Conservation (phyloP, 2,888 invertebrate species). For the Plebejus melissa region DNA sequence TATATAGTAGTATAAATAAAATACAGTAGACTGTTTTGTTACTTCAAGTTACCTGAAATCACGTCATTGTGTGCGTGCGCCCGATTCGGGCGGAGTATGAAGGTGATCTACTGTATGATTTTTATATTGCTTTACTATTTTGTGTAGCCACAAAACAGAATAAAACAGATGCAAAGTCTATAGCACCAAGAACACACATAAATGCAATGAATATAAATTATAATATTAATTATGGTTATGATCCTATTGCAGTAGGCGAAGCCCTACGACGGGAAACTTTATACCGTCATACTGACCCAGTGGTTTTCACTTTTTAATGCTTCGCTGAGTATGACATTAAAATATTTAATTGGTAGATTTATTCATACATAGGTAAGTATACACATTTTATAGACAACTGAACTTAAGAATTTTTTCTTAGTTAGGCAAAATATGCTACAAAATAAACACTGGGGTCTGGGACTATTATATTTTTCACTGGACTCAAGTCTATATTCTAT, state of each 20-base stretch:
- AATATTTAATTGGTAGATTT: not conserved
- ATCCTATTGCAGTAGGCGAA: not conserved
- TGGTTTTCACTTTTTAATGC: not conserved
- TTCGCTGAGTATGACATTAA: not conserved
- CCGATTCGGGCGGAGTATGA: not conserved
- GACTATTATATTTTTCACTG: not conserved
- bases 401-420: not conserved
- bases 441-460: not conserved
- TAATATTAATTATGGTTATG: constrained; percentile 9
- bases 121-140: not conserved
- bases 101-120: not conserved
- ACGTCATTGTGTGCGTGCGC: not conserved
- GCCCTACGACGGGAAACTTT: constrained; percentile 3
- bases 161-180: constrained; percentile 15
- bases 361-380: too few species aligned
- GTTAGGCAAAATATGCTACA: not conserved
- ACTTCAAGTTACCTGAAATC: not conserved
- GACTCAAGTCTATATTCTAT: not conserved
- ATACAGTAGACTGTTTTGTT: not conserved
- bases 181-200: constrained; percentile 27
- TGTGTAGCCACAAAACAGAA: not conserved
- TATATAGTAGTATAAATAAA: too few species aligned
- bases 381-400: not conserved
- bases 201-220: constrained; percentile 22
- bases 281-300: constrained; percentile 1